A percentile compares a stretch with the other conserved stretches of the same genome.
Evolutionary conservation across 2,888 invertebrate species (phyloP).

Genomic region (Drosophila borealis): DNA sequence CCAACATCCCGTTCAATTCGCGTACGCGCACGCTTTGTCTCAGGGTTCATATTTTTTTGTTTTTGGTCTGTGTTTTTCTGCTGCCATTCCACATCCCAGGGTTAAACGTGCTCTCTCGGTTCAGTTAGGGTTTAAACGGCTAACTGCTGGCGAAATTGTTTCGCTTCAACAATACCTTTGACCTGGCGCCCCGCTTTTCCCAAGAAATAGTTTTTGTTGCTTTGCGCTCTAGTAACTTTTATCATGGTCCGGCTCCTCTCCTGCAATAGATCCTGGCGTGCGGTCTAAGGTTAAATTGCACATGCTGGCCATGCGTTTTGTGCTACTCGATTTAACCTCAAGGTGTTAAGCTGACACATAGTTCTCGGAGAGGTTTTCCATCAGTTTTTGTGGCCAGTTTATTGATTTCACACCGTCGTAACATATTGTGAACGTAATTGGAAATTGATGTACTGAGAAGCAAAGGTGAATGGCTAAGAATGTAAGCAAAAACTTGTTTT

Average conservation of each 20-base stretch:
- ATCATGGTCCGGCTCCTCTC: neutral
- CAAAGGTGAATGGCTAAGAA: neutral
- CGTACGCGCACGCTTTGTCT: constrained; percentile 52
- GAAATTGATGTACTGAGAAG: constrained; percentile 42
- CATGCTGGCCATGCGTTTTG: constrained; percentile 62
- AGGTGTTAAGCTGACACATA: constrained; percentile 62
- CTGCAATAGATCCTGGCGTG: constrained; percentile 19
- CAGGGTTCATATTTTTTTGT: constrained; percentile 11
- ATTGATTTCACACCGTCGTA: constrained; percentile 32
- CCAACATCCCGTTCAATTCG: constrained; percentile 51
- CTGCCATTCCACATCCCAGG: constrained; percentile 32
- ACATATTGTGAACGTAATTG: constrained; percentile 36
- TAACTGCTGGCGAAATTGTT: constrained; percentile 78
- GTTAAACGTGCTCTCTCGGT: constrained; percentile 76
- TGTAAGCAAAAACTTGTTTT: neutral
- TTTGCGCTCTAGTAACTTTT: constrained; percentile 23
- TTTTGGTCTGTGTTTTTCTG: constrained; percentile 28
- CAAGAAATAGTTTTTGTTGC: constrained; percentile 24
- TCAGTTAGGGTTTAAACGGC: constrained; percentile 77
- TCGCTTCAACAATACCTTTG: constrained; percentile 66
- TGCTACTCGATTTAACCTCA: constrained; percentile 52
- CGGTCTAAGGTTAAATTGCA: constrained; percentile 73
- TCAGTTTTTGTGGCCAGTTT: constrained; percentile 24
- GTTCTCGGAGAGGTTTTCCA: constrained; percentile 7
- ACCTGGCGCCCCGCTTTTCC: constrained; percentile 10